Base-by-base conservation (phyloP, 2,113 vertebrate genomes). In the Myiagra hebetior region DNA sequence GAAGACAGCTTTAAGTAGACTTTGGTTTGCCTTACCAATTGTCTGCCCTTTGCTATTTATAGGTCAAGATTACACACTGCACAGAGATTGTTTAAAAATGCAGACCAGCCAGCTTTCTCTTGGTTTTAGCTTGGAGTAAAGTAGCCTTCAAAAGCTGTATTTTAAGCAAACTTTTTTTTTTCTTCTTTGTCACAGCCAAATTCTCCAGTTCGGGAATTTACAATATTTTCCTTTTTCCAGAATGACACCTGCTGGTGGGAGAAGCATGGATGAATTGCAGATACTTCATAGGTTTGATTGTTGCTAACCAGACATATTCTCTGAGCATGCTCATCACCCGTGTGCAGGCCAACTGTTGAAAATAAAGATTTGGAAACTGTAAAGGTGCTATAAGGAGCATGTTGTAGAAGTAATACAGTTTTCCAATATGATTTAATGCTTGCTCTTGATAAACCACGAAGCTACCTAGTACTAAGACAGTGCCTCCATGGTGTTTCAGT, bases 211-310 rank as follows among this genome's bases (percentile, higher is more conserved):
- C 57, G 93, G 94, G 89, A 97, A 97, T 97, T 94, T 91, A 96
- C 89, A 96, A 77, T 96, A 97, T 98, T 98, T 98, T 97, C 95
- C 95, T 97, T 98, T 98, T 98, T 98, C 98, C 98, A 98, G 98
- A 97, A 98, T 98, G 98, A 98, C 97, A 98, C 97, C 98, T 98
- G 97, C 98, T 98, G 98, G 98, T 97, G 96, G 97, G 92, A 98
- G 87, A 97, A 96, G 96, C 96, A 96, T 96, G 97, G 96, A 96
- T 95, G 94, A 97, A 95, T 59, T 97, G 70, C 96, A 97, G 88
- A 96, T 64, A 94, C 60, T 89, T 95, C 89, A 89, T 60, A 93
- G 76, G 77, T 80, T 93, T 85, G 90, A 52, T 49, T 91, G 57
- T 15, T 97, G 81, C 63, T 85, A 95, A 75, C 42, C 68, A 76